Conservation (phyloP, 2,888 invertebrate genomes). For the Leptura quadrifasciata region DNA sequence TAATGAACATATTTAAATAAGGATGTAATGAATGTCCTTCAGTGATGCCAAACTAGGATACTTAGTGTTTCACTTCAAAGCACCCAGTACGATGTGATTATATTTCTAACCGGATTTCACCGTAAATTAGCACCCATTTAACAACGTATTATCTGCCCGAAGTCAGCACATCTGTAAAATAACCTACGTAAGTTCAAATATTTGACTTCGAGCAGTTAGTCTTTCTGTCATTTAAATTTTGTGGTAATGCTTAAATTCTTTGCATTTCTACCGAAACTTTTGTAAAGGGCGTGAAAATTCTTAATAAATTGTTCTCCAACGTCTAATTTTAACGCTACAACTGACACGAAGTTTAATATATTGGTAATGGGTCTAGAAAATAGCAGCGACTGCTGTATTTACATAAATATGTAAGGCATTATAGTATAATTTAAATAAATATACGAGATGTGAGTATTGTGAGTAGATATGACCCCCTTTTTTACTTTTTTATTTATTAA, state of each 20-base stretch:
- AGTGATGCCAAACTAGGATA: no score
- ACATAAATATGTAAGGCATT: background rate
- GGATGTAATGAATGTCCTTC: no score
- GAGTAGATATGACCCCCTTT: no score
- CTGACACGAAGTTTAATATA: conserved; percentile 31
- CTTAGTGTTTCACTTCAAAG: no score
- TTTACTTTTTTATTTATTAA: no score
- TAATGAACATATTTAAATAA: no score
- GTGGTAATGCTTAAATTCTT: conserved; percentile 50
- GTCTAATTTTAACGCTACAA: conserved; percentile 39
- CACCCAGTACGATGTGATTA: background rate
- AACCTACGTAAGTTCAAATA: conserved; percentile 34
- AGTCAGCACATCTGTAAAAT: conserved; percentile 24
- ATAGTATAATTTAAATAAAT: background rate
- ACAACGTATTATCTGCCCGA: conserved; percentile 29
- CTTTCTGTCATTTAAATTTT: conserved; percentile 56
- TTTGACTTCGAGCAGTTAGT: conserved; percentile 46
- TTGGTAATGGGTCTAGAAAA: conserved; percentile 15
- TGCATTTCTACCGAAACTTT: conserved; percentile 41
- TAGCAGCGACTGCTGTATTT: background rate
- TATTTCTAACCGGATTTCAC: conserved; percentile 1
- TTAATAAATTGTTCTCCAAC: conserved; percentile 46
- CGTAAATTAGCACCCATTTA: conserved; percentile 36
- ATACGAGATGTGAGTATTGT: no score
- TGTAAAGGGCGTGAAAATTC: conserved; percentile 51